Percentiles rank a stretch among this genome's conserved stretches.
These are phyloP conservation scores for Dysidea cf. avara DNA, from an alignment of 37 sponge, comb jelly and placozoan genomes.

Conservation along the genomic window DNA sequence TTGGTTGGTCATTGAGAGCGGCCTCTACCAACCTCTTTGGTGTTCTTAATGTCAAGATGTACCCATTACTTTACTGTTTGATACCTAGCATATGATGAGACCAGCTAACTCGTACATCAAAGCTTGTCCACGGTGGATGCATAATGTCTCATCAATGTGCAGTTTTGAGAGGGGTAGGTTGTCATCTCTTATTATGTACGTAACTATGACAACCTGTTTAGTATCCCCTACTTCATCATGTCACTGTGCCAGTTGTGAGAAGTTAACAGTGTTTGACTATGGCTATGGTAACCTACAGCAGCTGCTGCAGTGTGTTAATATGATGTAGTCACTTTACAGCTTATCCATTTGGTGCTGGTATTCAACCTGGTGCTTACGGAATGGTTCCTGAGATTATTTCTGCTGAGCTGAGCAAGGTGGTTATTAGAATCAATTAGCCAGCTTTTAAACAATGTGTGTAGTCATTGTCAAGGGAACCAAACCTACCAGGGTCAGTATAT, in stretches of 20 bases:
- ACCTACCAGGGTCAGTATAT: background rate
- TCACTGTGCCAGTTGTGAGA: too few relatives aligned
- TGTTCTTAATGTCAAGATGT: too few relatives aligned
- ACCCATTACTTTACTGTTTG: too few relatives aligned
- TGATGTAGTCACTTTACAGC: background rate
- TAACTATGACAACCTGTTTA: too few relatives aligned
- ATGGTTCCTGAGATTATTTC: slow-evolving; percentile 16
- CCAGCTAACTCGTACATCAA: slow-evolving; percentile 6
- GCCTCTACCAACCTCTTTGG: too few relatives aligned
- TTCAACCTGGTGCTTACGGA: slow-evolving; percentile 5
- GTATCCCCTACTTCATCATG: too few relatives aligned
- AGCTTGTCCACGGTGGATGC: slow-evolving; percentile 20
- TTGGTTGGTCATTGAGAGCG: too few relatives aligned
- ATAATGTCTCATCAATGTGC: background rate
- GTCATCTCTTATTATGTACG: too few relatives aligned
- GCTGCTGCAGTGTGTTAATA: background rate
- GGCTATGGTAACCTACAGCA: slow-evolving; percentile 12
- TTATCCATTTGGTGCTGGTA: slow-evolving; percentile 2
- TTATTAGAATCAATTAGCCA: too few relatives aligned
- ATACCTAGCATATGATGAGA: slow-evolving; percentile 11
- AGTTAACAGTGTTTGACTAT: slow-evolving; percentile 7
- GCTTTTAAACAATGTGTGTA: background rate
- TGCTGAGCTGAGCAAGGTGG: slow-evolving; percentile 5
- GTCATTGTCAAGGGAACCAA: background rate
- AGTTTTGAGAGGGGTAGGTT: background rate